These are phyloP conservation scores for Amia ocellicauda DNA, from an alignment of 2,113 vertebrate genomes.

Conservation along the genomic window DNA sequence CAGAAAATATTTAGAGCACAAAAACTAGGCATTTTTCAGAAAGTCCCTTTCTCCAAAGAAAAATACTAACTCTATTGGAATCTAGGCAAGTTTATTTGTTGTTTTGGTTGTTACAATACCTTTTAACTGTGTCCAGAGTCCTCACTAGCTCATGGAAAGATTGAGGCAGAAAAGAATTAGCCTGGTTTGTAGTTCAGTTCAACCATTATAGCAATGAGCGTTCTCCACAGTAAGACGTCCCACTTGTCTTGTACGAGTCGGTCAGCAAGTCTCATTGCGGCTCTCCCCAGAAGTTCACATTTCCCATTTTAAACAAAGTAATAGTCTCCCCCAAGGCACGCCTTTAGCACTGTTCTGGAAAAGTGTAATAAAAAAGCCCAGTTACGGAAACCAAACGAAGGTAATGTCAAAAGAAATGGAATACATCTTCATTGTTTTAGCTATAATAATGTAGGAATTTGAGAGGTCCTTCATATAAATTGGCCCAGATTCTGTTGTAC, in stretches of 20 bases:
- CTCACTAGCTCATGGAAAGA: conserved; percentile 4
- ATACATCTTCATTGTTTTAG: too few species aligned
- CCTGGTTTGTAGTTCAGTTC: conserved; percentile 27
- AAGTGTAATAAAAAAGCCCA: too few species aligned
- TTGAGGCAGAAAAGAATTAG: conserved; percentile 12
- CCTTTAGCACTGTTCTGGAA: too few species aligned
- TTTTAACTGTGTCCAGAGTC: neutral
- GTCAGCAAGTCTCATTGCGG: neutral
- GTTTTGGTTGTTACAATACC: too few species aligned
- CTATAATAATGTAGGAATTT: too few species aligned
- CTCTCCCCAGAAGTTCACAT: neutral
- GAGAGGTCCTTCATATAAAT: too few species aligned
- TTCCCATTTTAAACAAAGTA: neutral
- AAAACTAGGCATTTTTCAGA: too few species aligned
- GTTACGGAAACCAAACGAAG: too few species aligned
- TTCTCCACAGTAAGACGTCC: conserved; percentile 24
- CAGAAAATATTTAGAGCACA: conserved; percentile 7
- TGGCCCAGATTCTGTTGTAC: too few species aligned
- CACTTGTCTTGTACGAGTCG: neutral
- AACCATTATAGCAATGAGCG: conserved; percentile 21
- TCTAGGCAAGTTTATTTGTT: neutral
- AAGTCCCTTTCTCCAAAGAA: neutral
- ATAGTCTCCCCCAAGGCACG: neutral
- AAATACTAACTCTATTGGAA: neutral
- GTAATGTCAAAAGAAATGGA: too few species aligned